Evolutionary conservation across 2,113 vertebrate species (phyloP).

Genomic region (Sus scrofa): DNA sequence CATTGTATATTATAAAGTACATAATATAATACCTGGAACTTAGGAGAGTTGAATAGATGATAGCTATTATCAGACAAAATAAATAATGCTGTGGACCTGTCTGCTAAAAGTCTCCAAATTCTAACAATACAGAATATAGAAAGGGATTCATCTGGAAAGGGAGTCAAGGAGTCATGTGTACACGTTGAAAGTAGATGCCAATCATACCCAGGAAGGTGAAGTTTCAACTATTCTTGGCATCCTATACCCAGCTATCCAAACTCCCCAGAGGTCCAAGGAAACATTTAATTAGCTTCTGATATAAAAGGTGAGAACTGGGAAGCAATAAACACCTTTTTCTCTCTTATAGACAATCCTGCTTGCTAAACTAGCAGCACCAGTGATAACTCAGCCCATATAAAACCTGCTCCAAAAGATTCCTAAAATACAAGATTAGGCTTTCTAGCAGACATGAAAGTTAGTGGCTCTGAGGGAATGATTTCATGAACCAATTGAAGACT

Average conservation of each 20-base stretch:
- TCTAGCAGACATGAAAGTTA: not conserved
- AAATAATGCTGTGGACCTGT: not conserved
- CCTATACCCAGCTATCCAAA: not conserved
- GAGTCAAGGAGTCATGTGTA: not conserved
- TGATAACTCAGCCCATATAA: not conserved
- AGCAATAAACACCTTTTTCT: not conserved
- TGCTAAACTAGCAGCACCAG: not conserved
- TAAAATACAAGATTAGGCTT: slow-evolving; percentile 30
- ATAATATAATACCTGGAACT: not conserved
- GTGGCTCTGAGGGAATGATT: not conserved
- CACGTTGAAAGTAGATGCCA: not conserved
- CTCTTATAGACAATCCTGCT: not conserved
- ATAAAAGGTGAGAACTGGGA: not conserved
- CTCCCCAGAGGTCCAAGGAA: not conserved
- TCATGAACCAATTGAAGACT: not conserved
- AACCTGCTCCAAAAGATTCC: not conserved
- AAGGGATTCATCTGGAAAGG: not conserved
- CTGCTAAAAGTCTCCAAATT: not conserved
- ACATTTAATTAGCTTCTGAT: not conserved
- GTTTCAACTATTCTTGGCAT: not conserved
- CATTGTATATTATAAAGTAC: not conserved
- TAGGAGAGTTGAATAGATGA: not conserved
- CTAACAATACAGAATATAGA: not conserved
- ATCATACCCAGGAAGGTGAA: not conserved
- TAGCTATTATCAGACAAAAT: not conserved